Base-by-base conservation (phyloP, 2,113 vertebrate species). In the Crotalus horridus region DNA sequence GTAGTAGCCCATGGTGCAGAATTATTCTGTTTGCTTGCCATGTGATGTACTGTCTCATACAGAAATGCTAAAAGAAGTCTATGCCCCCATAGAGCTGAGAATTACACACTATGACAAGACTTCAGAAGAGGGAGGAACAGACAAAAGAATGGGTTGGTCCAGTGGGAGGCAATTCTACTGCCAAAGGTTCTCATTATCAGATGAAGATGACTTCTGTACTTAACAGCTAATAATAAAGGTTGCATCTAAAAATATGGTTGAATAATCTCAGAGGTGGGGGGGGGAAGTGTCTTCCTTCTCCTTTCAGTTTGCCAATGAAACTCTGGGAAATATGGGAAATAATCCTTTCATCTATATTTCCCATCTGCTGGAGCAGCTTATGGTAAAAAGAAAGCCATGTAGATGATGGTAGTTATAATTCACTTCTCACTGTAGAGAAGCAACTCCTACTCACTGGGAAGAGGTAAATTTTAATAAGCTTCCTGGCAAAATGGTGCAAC, bases 231-330 rank as follows among this genome's bases (percentile, higher is more conserved):
- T 90, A 90, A 88, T 90, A 92, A 92, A 81, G 26, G 24, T 43
- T 29, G 64, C 69, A 81, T 90, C 91, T 92, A 92, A 90, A 92
- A 92, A 92, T 92, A 90, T 10, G 53, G 29, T 21, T 90, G 46
- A 85, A 46, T 81, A 53, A 88, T 43, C 51, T 43, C n/a, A 88
- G 48, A 59, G 23, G 21, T 43, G 48, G 26, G 26, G 4, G 61
- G 64, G 33, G 15, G 33, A 7, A 8, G 15, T 13, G 46, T 86
- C 43, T 33, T 81, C n/a, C n/a, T 12, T 46, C 39, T 39, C 81
- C 26, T 55, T 53, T 74, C 12, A 86, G 48, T 64, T 29, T 87
- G 74, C 48, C 81, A 93, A 15, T 64, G 11, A 17, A 43, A n/a
- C 55, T 87, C 55, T 54, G 1, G 2, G 24, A 74, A 64, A 56